Base-by-base conservation (phyloP, 2,888 invertebrate species). In the Ectobius pallidus region DNA sequence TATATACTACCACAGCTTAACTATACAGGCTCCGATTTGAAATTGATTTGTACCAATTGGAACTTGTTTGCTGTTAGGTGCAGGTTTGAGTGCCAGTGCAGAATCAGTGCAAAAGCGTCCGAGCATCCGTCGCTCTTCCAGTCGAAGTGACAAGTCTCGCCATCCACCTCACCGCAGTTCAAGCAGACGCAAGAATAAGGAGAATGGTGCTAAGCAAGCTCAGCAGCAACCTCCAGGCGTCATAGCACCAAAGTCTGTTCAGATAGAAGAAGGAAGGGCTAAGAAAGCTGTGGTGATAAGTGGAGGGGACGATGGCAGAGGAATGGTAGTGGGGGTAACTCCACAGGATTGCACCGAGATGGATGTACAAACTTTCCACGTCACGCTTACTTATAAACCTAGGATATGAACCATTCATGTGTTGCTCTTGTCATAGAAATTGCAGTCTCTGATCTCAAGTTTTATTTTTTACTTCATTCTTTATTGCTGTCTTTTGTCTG, bases 71-170 rank as follows among this genome's bases (percentile, higher is more conserved):
- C n/a, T n/a, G n/a, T n/a, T 58, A 25, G 30, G 32, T 30, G 58
- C 58, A 74, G 88, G 88, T 80, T 81, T 89, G 79, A 88, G 88
- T 77, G 84, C 87, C 71, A 89, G 89, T 80, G 88, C 88, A 68
- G 89, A 89, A 81, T 89, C 88, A 63, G 85, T 88, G 76, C n/a
- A n/a, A n/a, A 88, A 87, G 80, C 83, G 88, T 77, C 84, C 87
- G 73, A 85, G 86, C 78, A 82, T 87, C 71, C 86, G 89, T 71
- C 80, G 85, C 65, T 83, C 83, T 3, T 85, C 85, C 0, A 85
- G 85, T 46, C 82, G 84, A 73, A 46, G 71, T 52, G 85, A 85
- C 74, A 85, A 85, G 74, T 84, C 83, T 3, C 81, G 84, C 16
- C 78, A 81, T 46, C 78, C 81, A 42, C 79, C 86, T n/a, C 84